Evolutionary conservation across 1,140 invertebrate genomes (phyloP), one percentile per base, ranked within the genome.

Genomic region (Antheraea mylitta): DNA sequence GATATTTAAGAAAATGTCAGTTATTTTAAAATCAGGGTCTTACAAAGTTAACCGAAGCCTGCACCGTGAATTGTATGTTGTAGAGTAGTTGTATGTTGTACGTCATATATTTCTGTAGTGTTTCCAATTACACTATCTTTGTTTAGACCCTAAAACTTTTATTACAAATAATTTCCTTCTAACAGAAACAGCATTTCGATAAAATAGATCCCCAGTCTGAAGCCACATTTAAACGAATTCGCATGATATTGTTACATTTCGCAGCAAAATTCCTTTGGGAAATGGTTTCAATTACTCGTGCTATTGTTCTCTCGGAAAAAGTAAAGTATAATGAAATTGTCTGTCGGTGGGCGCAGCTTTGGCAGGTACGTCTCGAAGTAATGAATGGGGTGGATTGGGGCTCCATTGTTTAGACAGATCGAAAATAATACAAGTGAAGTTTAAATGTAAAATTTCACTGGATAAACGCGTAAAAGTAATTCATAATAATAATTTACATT

Each of bases 251-350:
- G 45, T 53, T 16, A 53, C 45, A n/a, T 53, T 53, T 53, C 5
- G 45, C 45, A 6, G 16, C 18, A 22, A 36, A 30, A 10, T 36
- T 61, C 60, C 30, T 8, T 9, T 13, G 60, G 19, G 60, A 30
- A 61, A 64, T 11, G 37, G 62, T 64, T 64, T 64, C 62, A 64
- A 64, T 64, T 64, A 64, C 62, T 38, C 30, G 13, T 37, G 11
- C 30, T 37, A 38, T 60, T 60, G 59, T 60, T 60, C 30, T 45
- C 13, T 64, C 37, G 37, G 36, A 42, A 64, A 64, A 64, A 64
- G 62, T 64, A 64, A 64, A 64, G 62, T 64, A 37, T 64, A 64
- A 64, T 64, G 62, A 64, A 64, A 64, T 64, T 38, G 36, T 64
- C 62, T 64, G 10, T 11, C 11, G 5, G 62, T n/a, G 62, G 37